Evolutionary conservation across 1,140 invertebrate species (phyloP).

Genomic region (Ips typographus): DNA sequence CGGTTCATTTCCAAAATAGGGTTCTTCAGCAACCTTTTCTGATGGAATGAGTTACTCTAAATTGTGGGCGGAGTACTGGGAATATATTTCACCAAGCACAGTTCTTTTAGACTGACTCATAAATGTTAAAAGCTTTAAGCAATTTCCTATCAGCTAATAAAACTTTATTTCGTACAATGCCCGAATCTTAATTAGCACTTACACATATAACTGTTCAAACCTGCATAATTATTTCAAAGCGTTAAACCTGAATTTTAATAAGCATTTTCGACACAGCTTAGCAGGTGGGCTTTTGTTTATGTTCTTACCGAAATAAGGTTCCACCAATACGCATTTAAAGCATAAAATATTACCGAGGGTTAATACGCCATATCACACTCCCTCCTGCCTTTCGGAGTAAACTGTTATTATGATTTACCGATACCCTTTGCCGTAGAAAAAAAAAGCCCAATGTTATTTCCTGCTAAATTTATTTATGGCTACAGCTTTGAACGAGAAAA

Average conservation of each 20-base stretch:
- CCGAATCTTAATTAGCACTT: too few relatives aligned
- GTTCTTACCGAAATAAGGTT: neutral
- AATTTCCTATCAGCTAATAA: too few relatives aligned
- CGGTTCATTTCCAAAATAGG: too few relatives aligned
- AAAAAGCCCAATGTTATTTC: neutral
- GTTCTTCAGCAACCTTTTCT: neutral
- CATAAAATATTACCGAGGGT: neutral
- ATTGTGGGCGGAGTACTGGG: neutral
- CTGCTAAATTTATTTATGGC: conserved; percentile 1
- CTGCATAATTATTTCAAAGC: too few relatives aligned
- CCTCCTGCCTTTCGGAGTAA: neutral
- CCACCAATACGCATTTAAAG: neutral
- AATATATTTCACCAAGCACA: neutral
- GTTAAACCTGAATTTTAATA: neutral
- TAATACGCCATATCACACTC: conserved; percentile 3
- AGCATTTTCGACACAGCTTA: neutral
- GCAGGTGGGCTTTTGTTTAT: neutral
- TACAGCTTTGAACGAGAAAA: neutral
- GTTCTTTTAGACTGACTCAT: too few relatives aligned
- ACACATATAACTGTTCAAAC: too few relatives aligned
- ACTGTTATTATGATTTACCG: conserved; percentile 3
- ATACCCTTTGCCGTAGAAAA: neutral
- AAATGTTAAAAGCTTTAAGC: too few relatives aligned
- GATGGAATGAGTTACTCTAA: neutral
- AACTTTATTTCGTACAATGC: too few relatives aligned